Evolutionary conservation across 1,140 invertebrate genomes (phyloP).

Genomic region (Zaprionus ornatus): DNA sequence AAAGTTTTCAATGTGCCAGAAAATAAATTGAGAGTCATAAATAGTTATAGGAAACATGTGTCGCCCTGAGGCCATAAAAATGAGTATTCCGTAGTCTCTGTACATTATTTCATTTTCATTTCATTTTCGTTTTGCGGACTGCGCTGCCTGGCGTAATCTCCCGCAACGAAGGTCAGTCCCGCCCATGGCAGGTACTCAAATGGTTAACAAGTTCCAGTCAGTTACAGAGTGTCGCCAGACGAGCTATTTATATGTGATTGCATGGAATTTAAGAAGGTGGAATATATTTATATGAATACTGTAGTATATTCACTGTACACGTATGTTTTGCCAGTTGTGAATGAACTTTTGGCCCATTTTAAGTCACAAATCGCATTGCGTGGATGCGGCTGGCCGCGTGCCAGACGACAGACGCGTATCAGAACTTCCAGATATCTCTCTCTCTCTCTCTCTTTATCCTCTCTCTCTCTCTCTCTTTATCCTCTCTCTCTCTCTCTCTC

Average conservation of each 20-base stretch:
- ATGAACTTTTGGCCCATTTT: slow-evolving; percentile 79
- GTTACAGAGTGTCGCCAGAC: background rate
- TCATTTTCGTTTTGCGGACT: too few species aligned
- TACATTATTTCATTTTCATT: background rate
- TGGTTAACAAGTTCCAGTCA: background rate
- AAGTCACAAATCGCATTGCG: slow-evolving; percentile 37
- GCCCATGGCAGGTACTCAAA: background rate
- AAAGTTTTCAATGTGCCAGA: background rate
- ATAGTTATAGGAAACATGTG: slow-evolving; percentile 3
- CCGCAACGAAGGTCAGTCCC: background rate
- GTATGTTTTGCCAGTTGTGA: slow-evolving; percentile 45
- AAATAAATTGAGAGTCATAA: background rate
- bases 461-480: background rate
- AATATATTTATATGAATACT: slow-evolving; percentile 9
- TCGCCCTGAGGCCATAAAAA: background rate
- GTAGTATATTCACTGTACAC: slow-evolving; percentile 24
- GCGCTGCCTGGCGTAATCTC: background rate
- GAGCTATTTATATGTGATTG: slow-evolving; percentile 30
- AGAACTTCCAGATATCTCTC: slow-evolving; percentile 19
- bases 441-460: too few species aligned
- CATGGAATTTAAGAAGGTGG: slow-evolving; percentile 17
- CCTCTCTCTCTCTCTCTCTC: background rate
- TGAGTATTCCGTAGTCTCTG: background rate
- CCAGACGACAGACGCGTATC: slow-evolving; percentile 31
- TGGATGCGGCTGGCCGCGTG: slow-evolving; percentile 54